Evolutionary conservation across 1,140 invertebrate species (phyloP).

Genomic region (Bombus sylvicola): DNA sequence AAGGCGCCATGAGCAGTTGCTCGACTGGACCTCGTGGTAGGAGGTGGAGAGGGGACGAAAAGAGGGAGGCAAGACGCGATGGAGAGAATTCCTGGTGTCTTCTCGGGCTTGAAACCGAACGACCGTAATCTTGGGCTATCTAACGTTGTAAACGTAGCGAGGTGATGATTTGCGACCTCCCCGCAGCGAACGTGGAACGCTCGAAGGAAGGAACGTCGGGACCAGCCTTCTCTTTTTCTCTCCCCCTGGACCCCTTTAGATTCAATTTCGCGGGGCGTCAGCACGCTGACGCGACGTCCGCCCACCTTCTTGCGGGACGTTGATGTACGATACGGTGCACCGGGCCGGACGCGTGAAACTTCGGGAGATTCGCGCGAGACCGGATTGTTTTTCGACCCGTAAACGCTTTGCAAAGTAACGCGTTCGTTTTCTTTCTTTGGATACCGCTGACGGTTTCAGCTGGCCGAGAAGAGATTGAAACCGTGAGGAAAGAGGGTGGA

Average conservation of each 20-base stretch:
- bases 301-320: slow-evolving; percentile 76
- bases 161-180: slow-evolving; percentile 82
- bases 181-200: slow-evolving; percentile 65
- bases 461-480: neutral
- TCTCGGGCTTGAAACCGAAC: slow-evolving; percentile 57
- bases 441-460: neutral
- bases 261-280: slow-evolving; percentile 82
- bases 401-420: slow-evolving; percentile 20
- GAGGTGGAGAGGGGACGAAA: neutral
- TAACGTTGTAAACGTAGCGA: slow-evolving; percentile 79
- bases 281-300: slow-evolving; percentile 80
- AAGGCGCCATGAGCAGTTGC: slow-evolving; percentile 19
- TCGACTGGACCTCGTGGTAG: neutral
- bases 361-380: slow-evolving; percentile 30
- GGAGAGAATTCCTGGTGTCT: slow-evolving; percentile 38
- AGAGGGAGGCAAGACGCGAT: neutral
- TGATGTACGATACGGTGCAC: slow-evolving; percentile 79
- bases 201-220: slow-evolving; percentile 36
- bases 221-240: neutral
- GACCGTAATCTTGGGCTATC: slow-evolving; percentile 80
- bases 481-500: neutral
- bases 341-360: slow-evolving; percentile 53
- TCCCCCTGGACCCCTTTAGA: slow-evolving; percentile 76
- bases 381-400: slow-evolving; percentile 30
- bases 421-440: slow-evolving; percentile 5